These are phyloP conservation scores for Esox niger DNA, from an alignment of 2,113 vertebrate species.

Conservation along the genomic window DNA sequence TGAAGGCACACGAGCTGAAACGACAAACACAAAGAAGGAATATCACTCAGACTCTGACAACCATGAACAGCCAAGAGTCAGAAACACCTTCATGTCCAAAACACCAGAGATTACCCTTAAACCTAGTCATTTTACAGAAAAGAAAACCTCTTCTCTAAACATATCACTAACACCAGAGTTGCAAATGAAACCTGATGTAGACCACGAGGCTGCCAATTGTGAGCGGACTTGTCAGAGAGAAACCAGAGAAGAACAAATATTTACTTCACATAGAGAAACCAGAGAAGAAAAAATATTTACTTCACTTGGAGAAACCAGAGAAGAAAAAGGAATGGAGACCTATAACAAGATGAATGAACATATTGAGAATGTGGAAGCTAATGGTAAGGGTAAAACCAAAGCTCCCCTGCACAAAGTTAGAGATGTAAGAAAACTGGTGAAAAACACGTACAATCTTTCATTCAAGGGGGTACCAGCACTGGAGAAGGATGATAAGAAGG, in stretches of 20 bases:
- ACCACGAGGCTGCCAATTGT: constrained; percentile 18
- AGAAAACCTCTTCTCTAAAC: constrained; percentile 58
- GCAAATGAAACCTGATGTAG: constrained; percentile 42
- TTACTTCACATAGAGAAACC: constrained; percentile 8
- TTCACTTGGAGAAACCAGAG: too few species aligned
- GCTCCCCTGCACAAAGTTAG: constrained; percentile 77
- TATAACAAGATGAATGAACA: constrained; percentile 23
- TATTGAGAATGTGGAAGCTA: constrained; percentile 44
- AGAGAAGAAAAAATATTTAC: constrained; percentile 6
- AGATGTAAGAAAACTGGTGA: constrained; percentile 85
- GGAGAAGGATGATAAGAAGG: constrained; percentile 16
- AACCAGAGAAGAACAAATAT: constrained; percentile 8
- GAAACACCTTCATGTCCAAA: constrained; percentile 56
- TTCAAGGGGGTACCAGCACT: constrained; percentile 64
- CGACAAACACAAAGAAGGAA: constrained; percentile 58
- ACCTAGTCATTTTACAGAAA: constrained; percentile 51
- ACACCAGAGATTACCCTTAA: constrained; percentile 66
- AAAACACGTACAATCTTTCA: constrained; percentile 83
- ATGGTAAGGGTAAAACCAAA: constrained; percentile 51
- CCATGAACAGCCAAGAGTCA: constrained; percentile 55
- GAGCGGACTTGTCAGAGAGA: constrained; percentile 13
- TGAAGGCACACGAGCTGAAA: constrained; percentile 30
- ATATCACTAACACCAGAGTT: constrained; percentile 60
- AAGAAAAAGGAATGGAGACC: constrained; percentile 10
- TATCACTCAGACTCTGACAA: constrained; percentile 35